Conservation (phyloP, 2,888 invertebrate genomes). For the Brachypterus glaber region DNA sequence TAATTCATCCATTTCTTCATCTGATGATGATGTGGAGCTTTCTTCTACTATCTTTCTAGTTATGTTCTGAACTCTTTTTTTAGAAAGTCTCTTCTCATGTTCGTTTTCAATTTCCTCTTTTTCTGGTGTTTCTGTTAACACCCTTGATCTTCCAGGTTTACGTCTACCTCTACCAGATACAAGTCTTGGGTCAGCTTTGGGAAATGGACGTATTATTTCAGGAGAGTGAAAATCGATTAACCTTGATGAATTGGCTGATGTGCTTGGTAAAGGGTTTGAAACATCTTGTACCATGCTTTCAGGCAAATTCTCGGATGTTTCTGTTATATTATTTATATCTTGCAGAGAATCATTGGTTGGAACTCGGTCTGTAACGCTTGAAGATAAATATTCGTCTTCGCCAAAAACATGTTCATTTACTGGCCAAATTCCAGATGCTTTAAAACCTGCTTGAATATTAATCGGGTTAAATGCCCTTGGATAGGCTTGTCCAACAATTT, state of each 20-base stretch:
- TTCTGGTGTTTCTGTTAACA: neutral
- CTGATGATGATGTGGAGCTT: neutral
- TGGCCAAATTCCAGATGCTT: conserved; percentile 16
- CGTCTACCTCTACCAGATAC: neutral
- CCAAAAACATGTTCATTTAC: conserved; percentile 18
- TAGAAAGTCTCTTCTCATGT: neutral
- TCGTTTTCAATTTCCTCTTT: neutral
- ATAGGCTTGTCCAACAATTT: conserved; percentile 18
- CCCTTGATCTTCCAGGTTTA: neutral
- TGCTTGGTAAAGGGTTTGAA: neutral
- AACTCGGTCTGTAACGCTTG: conserved; percentile 1
- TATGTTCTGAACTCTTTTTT: neutral
- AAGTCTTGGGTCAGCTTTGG: neutral
- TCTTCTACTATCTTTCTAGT: neutral
- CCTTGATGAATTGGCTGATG: neutral
- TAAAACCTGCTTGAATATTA: conserved; percentile 18
- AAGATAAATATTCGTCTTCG: conserved; percentile 16
- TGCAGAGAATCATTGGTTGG: too few relatives aligned
- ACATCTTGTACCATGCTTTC: too few relatives aligned
- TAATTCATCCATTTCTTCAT: neutral
- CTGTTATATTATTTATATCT: too few relatives aligned
- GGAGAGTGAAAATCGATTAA: neutral
- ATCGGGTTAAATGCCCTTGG: conserved; percentile 18
- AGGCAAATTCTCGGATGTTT: too few relatives aligned
- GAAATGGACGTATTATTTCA: neutral